Base-by-base conservation (phyloP, 1,140 invertebrate genomes). In the Colletes gigas region DNA sequence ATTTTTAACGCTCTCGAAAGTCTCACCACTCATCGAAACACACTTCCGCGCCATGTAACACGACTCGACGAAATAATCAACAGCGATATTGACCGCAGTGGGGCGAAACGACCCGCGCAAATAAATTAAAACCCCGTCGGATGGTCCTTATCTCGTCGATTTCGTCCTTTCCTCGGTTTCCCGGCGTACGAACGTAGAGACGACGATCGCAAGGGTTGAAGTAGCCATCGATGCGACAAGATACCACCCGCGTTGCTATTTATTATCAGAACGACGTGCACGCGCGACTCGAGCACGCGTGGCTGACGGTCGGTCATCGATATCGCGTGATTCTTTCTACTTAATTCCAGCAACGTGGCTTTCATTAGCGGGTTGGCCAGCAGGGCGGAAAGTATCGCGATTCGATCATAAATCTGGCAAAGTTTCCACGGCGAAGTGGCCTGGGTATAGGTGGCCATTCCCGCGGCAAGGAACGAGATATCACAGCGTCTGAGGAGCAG, bases 311-410 rank as follows among this genome's bases (percentile, higher is more conserved):
- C 68, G 47, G 47, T 47, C 68, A 78, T 50, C 50, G 50, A 15
- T 21, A 30, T 72, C 39, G 68, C 67, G 47, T 78, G 76, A 71
- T 72, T 54, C 50, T 72, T 60, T 41, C 44, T 57, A 80, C 60
- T 73, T 74, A 80, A 74, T 66, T 80, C 67, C 54, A 8, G 47
- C 55, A 47, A 14, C 73, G 21, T 41, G 47, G 47, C 7, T 67
- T 65, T 80, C 50, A 74, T 66, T 74, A 65, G 59, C 47, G 55
- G 44, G 9, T 47, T 44, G 62, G 52, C n/a, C 44, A 74, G 52
- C 52, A 59, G 63, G 71, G 41, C 63, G 39, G 78, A 60, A 65
- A 74, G 78, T 73, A 73, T 74, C 62, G 70, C 21, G 54, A 60
- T 66, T 79, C 69, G n/a, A 79, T 79, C 60, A 50, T 19, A 72